Evolutionary conservation across 2,888 invertebrate genomes (phyloP).

Genomic region (Microctonus hyperodae): DNA sequence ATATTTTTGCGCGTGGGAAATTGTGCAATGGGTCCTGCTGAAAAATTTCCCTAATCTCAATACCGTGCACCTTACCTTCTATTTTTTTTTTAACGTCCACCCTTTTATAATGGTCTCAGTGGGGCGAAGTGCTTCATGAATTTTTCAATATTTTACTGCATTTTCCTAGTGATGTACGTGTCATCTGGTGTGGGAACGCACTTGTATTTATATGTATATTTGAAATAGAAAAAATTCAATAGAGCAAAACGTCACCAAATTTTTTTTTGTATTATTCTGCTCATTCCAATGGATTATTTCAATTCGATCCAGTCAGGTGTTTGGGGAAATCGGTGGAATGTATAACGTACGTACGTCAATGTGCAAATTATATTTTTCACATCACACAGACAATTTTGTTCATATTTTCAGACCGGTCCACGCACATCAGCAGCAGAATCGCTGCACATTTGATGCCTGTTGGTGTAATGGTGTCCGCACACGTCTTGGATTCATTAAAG

Average conservation of each 20-base stretch:
- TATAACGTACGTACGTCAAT: too few relatives aligned
- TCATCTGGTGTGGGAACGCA: constrained; percentile 1
- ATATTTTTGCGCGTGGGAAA: constrained; percentile 15
- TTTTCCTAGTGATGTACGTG: neutral
- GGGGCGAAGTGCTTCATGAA: constrained; percentile 22
- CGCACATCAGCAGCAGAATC: neutral
- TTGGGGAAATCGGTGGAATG: too few relatives aligned
- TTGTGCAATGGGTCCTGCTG: constrained; percentile 15
- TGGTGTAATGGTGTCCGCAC: constrained; percentile 34
- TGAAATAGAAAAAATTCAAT: too few relatives aligned
- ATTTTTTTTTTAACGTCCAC: neutral
- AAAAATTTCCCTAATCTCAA: constrained; percentile 19
- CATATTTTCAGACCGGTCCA: neutral
- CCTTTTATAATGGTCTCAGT: constrained; percentile 18
- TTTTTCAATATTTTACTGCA: constrained; percentile 12
- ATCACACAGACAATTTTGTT: neutral
- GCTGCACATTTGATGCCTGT: neutral
- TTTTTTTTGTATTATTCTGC: too few relatives aligned
- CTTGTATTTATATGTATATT: too few relatives aligned
- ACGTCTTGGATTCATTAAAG: constrained; percentile 51
- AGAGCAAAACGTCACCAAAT: neutral
- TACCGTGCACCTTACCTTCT: neutral
- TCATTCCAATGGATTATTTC: too few relatives aligned
- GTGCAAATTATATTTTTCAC: neutral
- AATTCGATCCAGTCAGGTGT: neutral